These are phyloP conservation scores for Coreoperca whiteheadi DNA, from an alignment of 2,113 vertebrate species.

Conservation along the genomic window DNA sequence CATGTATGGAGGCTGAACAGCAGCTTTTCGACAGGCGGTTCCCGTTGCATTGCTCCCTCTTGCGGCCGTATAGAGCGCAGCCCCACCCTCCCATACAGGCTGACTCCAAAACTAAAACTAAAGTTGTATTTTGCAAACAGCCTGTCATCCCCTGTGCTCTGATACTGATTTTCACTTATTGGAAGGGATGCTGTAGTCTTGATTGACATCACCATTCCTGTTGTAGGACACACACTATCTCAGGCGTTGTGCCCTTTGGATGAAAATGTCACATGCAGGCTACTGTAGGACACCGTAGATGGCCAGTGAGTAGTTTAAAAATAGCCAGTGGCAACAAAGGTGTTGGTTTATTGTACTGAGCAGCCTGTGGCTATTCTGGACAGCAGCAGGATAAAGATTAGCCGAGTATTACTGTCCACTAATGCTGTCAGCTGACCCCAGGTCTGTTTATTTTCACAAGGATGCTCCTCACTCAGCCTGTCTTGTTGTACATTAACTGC, in stretches of 20 bases:
- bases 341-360: background rate
- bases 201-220: background rate
- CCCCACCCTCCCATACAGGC: background rate
- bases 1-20: background rate
- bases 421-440: constrained; percentile 49
- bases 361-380: constrained; percentile 26
- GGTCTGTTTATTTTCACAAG: constrained; percentile 10
- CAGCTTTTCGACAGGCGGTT: background rate
- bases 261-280: background rate
- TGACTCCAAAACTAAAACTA: background rate
- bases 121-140: background rate
- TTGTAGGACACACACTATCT: background rate
- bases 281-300: background rate
- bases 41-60: background rate
- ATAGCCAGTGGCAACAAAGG: background rate
- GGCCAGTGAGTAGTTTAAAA: background rate
- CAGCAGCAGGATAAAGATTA: constrained; percentile 56
- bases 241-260: background rate
- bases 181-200: background rate
- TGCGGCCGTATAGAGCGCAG: background rate
- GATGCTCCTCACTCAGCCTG: background rate
- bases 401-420: constrained; percentile 46
- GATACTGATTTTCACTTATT: background rate
- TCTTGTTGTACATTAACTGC: background rate
- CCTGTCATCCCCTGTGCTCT: background rate